A percentile compares a stretch with the other conserved stretches of the same genome.
These are phyloP conservation scores for Lucilia sericata DNA, from an alignment of 1,140 invertebrate species.

Conservation along the genomic window DNA sequence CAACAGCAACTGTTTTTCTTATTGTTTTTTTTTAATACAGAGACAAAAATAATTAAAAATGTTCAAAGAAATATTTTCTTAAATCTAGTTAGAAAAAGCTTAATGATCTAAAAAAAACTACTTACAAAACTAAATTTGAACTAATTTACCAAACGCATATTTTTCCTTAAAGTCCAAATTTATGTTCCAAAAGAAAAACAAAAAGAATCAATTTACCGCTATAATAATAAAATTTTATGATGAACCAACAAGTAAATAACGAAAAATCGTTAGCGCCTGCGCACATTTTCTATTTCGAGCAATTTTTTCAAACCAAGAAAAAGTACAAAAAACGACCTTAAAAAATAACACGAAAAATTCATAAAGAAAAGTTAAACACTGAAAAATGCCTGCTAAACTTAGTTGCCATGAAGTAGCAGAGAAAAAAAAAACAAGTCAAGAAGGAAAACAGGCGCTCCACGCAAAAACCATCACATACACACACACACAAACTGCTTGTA, in stretches of 20 bases:
- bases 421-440: neutral
- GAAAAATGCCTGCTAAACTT: constrained; percentile 16
- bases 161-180: neutral
- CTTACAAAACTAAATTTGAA: neutral
- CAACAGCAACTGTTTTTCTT: too few species aligned
- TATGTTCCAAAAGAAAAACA: neutral
- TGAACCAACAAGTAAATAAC: neutral
- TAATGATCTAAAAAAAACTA: too few species aligned
- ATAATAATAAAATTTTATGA: constrained; percentile 18
- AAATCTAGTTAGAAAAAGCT: too few species aligned
- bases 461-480: neutral
- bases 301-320: neutral
- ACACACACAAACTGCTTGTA: neutral
- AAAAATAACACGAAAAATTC: neutral
- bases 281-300: neutral
- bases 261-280: constrained; percentile 20
- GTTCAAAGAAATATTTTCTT: too few species aligned
- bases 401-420: neutral
- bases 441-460: constrained; percentile 1
- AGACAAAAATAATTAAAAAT: too few species aligned
- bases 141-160: neutral
- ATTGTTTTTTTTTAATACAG: too few species aligned
- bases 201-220: constrained; percentile 5
- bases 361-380: neutral
- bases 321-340: neutral